Base-by-base conservation (phyloP, 2,888 invertebrate genomes). In the Macrosoma leucophasiata region DNA sequence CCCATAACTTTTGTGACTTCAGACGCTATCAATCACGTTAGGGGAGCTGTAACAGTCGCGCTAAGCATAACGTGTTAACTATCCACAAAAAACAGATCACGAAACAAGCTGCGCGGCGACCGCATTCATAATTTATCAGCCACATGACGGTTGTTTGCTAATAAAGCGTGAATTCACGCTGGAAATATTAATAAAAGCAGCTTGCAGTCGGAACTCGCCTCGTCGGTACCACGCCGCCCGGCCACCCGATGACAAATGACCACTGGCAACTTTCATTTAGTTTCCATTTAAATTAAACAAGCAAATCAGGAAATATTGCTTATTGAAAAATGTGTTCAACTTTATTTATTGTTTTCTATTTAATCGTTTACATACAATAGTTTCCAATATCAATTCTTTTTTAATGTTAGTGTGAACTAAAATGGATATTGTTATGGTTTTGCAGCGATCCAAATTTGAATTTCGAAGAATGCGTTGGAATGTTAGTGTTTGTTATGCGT, bases 51-150 rank as follows among this genome's bases (percentile, higher is more conserved):
- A n/a, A n/a, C n/a, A n/a, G n/a, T 29, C 14, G 21, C 23, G 33
- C 35, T 29, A 38, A 32, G 36, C 38, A 24, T 20, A 43, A 27
- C 39, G 29, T 40, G 39, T 46, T 41, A 48, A 42, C 36, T 44
- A 43, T 43, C 39, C 45, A 66, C 71, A 76, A 77, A 77, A 63
- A 64, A 61, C 45, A 48, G 49, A 54, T 67, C 64, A 60, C 66
- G 62, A 62, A 65, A 67, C 73, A 76, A 66, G 70, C 79, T 72
- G 77, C 52, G 70, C 63, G 50, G 58, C 58, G 59, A 78, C 82
- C 82, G 71, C 82, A 79, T 84, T 82, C 81, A 84, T 84, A 84
- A 84, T 82, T 82, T 82, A 82, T 82, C 81, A 81, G 78, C 74
- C 81, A 58, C 72, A 77, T 81, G 82, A 84, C 82, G 76, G 73